Percentiles rank a stretch among this genome's conserved stretches.
phyloP scores from a whole-genome alignment of 1,140 invertebrate genomes.

The Anastatus disparis region DNA sequence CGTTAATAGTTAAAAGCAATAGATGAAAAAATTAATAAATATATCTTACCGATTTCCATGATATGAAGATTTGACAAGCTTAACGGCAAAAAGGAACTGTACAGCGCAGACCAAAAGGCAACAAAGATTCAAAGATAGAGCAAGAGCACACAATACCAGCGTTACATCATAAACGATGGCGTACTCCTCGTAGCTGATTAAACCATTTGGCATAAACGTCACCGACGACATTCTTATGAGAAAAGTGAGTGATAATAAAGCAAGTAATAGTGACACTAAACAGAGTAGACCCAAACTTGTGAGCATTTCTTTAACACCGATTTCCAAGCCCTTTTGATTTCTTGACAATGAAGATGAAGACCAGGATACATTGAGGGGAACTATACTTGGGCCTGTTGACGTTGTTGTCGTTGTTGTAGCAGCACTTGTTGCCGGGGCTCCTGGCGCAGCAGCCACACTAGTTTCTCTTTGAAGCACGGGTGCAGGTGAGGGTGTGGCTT shows the following conservation, averaged over 20 bases:
- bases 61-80: constrained; percentile 81
- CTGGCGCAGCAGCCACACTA: not conserved
- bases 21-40: no score
- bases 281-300: constrained; percentile 87
- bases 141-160: constrained; percentile 86
- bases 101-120: constrained; percentile 92
- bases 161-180: constrained; percentile 91
- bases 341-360: constrained; percentile 65
- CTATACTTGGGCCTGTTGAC: constrained; percentile 50
- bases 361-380: constrained; percentile 67
- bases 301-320: constrained; percentile 82
- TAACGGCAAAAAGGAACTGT: constrained; percentile 92
- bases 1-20: no score
- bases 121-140: constrained; percentile 87
- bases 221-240: constrained; percentile 84
- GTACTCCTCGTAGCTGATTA: constrained; percentile 78
- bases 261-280: constrained; percentile 83
- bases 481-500: constrained; percentile 60
- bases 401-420: constrained; percentile 31
- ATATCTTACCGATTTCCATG: constrained; percentile 60
- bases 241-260: constrained; percentile 85
- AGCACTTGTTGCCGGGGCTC: not conserved
- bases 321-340: constrained; percentile 60
- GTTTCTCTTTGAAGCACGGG: constrained; percentile 45
- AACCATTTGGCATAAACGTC: constrained; percentile 68